Evolutionary conservation across 2,888 invertebrate species (phyloP).

Genomic region (Hemistola chrysoprasaria): DNA sequence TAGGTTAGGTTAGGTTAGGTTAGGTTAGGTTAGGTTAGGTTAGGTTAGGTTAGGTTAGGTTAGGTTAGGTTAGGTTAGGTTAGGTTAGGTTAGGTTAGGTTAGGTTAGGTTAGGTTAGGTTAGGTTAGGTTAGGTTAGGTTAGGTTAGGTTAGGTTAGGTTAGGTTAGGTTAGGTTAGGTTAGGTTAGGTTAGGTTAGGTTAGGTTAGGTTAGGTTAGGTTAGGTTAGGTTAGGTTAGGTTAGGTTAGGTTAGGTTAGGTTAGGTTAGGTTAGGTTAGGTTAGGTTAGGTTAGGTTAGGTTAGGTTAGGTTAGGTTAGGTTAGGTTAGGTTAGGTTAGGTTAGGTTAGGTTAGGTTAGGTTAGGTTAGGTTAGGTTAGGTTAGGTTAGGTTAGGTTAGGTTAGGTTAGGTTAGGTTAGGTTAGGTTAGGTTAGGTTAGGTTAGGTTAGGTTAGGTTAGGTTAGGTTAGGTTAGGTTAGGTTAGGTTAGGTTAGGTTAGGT

Average conservation of each 20-base stretch:
- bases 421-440: slow-evolving; percentile 1
- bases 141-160: slow-evolving; percentile 23
- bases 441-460: not conserved
- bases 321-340: not conserved
- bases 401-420: slow-evolving; percentile 18
- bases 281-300: not conserved
- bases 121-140: slow-evolving; percentile 19
- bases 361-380: slow-evolving; percentile 22
- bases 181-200: slow-evolving; percentile 24
- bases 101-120: not conserved
- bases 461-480: not conserved
- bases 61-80: not conserved
- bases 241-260: not conserved
- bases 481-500: slow-evolving; percentile 17
- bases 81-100: not conserved
- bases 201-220: slow-evolving; percentile 6
- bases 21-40: not conserved
- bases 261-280: not conserved
- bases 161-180: slow-evolving; percentile 25
- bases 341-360: slow-evolving; percentile 20
- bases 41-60: not conserved
- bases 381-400: slow-evolving; percentile 22
- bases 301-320: not conserved
- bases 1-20: not conserved
- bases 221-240: not conserved